A percentile compares a stretch with the other conserved stretches of the same genome.
These are phyloP conservation scores for Axis porcinus DNA, from an alignment of 2,113 vertebrate species.

Conservation along the genomic window DNA sequence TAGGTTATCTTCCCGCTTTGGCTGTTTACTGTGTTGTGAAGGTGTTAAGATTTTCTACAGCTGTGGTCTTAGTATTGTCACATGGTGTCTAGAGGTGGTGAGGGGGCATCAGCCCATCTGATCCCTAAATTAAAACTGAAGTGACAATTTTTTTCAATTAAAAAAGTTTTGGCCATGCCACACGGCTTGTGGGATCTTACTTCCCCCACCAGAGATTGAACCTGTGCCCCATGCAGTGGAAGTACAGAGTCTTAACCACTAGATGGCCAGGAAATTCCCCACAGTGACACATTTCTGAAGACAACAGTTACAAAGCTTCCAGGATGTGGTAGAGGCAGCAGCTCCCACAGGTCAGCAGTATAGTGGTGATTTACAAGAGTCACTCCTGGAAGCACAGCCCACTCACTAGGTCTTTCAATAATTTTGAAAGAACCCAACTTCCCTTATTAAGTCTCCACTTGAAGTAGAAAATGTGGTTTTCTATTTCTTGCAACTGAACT, in stretches of 20 bases:
- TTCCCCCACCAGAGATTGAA: not conserved
- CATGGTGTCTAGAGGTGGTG: not conserved
- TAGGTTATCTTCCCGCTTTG: not conserved
- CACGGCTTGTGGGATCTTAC: not conserved
- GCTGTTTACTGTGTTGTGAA: not conserved
- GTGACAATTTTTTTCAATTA: not conserved
- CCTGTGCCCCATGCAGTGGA: not conserved
- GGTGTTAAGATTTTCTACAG: not conserved
- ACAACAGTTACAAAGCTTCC: not conserved
- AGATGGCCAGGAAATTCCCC: not conserved
- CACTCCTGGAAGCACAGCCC: not conserved
- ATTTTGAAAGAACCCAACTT: conserved; percentile 29
- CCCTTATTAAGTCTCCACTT: not conserved
- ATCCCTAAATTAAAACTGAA: not conserved
- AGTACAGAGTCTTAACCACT: not conserved
- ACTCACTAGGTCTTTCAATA: not conserved
- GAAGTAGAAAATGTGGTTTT: not conserved
- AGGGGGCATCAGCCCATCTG: not conserved
- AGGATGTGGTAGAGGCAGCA: not conserved
- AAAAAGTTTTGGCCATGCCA: not conserved
- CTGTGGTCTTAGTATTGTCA: not conserved
- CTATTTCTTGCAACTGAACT: not conserved
- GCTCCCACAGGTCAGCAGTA: not conserved
- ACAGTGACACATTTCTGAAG: not conserved
- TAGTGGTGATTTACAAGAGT: not conserved